phyloP scores from a whole-genome alignment of 2,888 invertebrate genomes.

The Pristionchus mayeri region DNA sequence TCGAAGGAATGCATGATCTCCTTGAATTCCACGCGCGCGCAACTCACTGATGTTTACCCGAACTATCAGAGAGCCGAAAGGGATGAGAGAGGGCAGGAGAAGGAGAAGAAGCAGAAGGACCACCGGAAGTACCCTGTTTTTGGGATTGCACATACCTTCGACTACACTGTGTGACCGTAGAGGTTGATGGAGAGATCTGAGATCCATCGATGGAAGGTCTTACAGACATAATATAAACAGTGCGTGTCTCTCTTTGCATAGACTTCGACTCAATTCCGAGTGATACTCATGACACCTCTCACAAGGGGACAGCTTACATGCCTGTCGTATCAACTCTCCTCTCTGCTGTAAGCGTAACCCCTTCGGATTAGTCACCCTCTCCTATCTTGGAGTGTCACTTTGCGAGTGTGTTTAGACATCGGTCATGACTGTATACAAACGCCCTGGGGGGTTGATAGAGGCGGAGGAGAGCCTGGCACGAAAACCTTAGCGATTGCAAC shows the following conservation, averaged over 20 bases:
- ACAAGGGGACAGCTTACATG: background rate
- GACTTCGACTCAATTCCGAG: background rate
- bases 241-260: too few relatives aligned
- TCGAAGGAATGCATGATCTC: slow-evolving; percentile 39
- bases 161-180: too few relatives aligned
- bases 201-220: too few relatives aligned
- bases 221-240: too few relatives aligned
- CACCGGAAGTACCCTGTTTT: slow-evolving; percentile 17
- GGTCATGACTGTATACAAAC: slow-evolving; percentile 42
- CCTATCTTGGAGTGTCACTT: slow-evolving; percentile 32
- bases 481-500: background rate
- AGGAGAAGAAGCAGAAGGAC: background rate
- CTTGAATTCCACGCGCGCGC: background rate
- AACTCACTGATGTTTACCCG: background rate
- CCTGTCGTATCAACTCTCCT: slow-evolving; percentile 3
- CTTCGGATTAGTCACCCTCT: slow-evolving; percentile 26
- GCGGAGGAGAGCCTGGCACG: background rate
- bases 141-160: background rate
- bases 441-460: slow-evolving; percentile 38
- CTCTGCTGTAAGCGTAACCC: slow-evolving; percentile 14
- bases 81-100: background rate
- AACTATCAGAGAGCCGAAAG: slow-evolving; percentile 17
- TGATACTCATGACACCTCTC: slow-evolving; percentile 14
- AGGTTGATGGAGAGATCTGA: too few relatives aligned
- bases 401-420: slow-evolving; percentile 38